Base-by-base conservation (phyloP, 2,113 vertebrate species). In the Halichoerus grypus region DNA sequence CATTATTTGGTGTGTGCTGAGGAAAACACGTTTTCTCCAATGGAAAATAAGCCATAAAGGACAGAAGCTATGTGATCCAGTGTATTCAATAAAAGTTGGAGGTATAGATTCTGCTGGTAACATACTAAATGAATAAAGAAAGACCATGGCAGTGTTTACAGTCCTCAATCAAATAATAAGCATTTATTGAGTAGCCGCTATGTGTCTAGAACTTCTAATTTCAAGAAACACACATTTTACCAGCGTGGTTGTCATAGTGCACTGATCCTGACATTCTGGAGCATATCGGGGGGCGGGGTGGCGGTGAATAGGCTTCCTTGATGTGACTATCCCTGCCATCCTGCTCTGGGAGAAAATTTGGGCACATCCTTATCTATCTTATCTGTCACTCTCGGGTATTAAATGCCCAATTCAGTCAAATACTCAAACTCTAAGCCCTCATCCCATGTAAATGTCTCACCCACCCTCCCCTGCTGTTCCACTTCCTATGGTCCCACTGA, bases 11-110 rank as follows among this genome's bases (percentile, higher is more conserved):
- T 94, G 95, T 97, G 79, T 93, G 85, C 96, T 96, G 95, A 97
- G 94, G 94, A 98, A 98, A 98, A 98, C 93, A 96, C 95, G 94
- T 98, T 98, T 96, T 97, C 97, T 97, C 94, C 79, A 76, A 97
- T 96, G 95, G 97, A 97, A 97, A 97, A 98, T 98, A 97, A 98
- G 94, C 97, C 82, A 82, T 96, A 97, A 97, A 98, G 93, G 97
- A 96, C 94, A 93, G 92, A 96, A 92, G 91, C 80, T 91, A 39
- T 86, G 92, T 74, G 95, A 98, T 97, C 96, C 97, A 97, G 91
- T 74, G 61, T 96, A 91, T 97, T 95, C 92, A 94, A 71, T 96
- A 97, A 93, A 94, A 88, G 71, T 69, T 97, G 72, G 81, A 96
- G 77, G 88, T 95, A 53, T 77, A 83, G 81, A 94, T 91, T 96